Base-by-base conservation (phyloP, 2,797 vertebrate genomes). In the Schizothorax lantsangensis region DNA sequence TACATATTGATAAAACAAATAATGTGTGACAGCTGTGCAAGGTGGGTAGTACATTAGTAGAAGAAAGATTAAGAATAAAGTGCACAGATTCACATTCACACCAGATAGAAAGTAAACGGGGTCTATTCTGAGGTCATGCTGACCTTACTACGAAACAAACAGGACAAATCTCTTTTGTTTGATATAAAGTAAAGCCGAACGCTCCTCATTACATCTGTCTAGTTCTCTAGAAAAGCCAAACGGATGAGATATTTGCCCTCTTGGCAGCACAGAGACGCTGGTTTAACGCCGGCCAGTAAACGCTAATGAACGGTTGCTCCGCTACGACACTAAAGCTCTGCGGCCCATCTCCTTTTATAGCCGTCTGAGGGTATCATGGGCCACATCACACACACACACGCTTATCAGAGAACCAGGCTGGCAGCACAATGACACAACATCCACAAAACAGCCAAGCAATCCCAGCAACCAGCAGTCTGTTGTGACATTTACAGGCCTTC, bases 291-390 rank as follows among this genome's bases (percentile, higher is more conserved):
- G 88, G 45, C 74, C 66, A 87, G 89, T 91, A 88, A 90, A 89
- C 88, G 90, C 88, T 92, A 93, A 94, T 91, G 88, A 93, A 87
- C 66, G 85, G 84, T 88, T 90, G 88, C 81, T 89, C 86, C 64
- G 89, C 73, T 84, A 66, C 45, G 26, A 78, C 77, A 84, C 68
- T 52, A 54, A 80, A 72, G 77, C 45, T 88, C 83, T 84, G 79
- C 75, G 69, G 77, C 49, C 40, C 9, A 33, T 84, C 36, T 83
- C 82, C 77, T 89, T 86, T 84, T 47, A 81, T 66, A 89, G 88
- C 62, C 59, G 74, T 21, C 47, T 71, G 72, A 66, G 73, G 52
- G 81, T 30, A 86, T 81, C 79, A 72, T 69, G 38, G 69, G 86
- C 57, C 81, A 90, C 85, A 81, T 88, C 86, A 47, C 71, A 45